Conservation (phyloP, 2,797 vertebrate species). For the Pseudochaenichthys georgianus region DNA sequence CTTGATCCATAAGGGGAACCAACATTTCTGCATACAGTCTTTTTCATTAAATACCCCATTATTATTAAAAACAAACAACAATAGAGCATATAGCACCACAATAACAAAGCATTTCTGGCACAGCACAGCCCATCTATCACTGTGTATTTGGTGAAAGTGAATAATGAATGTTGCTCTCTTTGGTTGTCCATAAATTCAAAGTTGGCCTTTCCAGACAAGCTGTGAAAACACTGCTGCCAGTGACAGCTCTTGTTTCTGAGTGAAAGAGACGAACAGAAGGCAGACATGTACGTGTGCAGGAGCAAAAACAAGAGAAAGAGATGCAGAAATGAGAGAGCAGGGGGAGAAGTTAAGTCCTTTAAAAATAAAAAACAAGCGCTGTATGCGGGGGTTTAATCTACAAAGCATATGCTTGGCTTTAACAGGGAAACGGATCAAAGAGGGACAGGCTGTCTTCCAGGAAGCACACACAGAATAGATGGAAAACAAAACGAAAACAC, state of each 20-base stretch:
- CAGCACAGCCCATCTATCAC: not conserved
- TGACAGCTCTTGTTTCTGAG: conserved; percentile 17
- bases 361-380: conserved; percentile 43
- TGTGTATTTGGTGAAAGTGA: conserved; percentile 12
- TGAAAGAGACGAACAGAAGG: conserved; percentile 26
- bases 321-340: conserved; percentile 33
- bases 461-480: conserved; percentile 49
- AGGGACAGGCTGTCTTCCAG: conserved; percentile 48
- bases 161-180: conserved; percentile 22
- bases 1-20: not conserved
- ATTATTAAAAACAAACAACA: conserved; percentile 11
- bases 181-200: conserved; percentile 23
- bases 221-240: not conserved
- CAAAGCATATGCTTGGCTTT: conserved; percentile 69
- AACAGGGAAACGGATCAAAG: conserved; percentile 68
- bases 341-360: conserved; percentile 46
- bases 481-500: conserved; percentile 22
- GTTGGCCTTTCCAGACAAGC: conserved; percentile 40
- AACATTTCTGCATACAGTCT: not conserved
- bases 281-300: conserved; percentile 16
- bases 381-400: conserved; percentile 74
- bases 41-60: not conserved
- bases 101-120: conserved; percentile 3
- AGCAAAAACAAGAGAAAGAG: conserved; percentile 34
- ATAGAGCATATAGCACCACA: conserved; percentile 6